Evolutionary conservation across 2,797 vertebrate genomes (phyloP).

Genomic region (Sebastiscus tertius): DNA sequence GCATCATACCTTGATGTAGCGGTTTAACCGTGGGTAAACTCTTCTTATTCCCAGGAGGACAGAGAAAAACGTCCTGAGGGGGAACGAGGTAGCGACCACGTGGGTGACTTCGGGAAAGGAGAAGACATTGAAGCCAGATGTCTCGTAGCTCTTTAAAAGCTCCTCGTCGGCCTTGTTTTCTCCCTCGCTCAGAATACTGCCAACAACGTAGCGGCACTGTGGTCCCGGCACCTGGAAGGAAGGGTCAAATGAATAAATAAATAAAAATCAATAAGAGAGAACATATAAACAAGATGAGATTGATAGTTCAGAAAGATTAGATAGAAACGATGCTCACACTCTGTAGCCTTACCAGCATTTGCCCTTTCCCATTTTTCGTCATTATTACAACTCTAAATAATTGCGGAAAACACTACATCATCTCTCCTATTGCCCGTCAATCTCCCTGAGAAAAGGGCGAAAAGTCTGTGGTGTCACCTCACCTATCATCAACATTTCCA

Average conservation of each 20-base stretch:
- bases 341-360: conserved; percentile 6
- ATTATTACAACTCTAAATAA: conserved; percentile 26
- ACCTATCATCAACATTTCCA: not conserved
- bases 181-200: conserved; percentile 90
- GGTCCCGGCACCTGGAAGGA: conserved; percentile 81
- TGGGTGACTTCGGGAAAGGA: conserved; percentile 91
- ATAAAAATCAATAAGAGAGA: not conserved
- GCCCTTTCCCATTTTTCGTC: not conserved
- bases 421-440: not conserved
- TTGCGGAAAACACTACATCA: not conserved
- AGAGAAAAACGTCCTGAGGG: conserved; percentile 84
- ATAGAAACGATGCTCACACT: not conserved
- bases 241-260: not conserved
- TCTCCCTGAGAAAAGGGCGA: not conserved
- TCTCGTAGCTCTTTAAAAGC: conserved; percentile 85
- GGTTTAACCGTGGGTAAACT: conserved; percentile 86
- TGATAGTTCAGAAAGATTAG: not conserved
- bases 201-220: conserved; percentile 87
- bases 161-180: conserved; percentile 81
- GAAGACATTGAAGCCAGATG: conserved; percentile 90
- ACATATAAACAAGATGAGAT: not conserved
- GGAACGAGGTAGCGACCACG: conserved; percentile 88
- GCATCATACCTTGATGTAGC: conserved; percentile 88
- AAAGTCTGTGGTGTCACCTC: conserved; percentile 8
- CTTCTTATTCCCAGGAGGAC: conserved; percentile 83